phyloP scores from a whole-genome alignment of 2,113 vertebrate genomes.

The Ammodytes dubius region DNA sequence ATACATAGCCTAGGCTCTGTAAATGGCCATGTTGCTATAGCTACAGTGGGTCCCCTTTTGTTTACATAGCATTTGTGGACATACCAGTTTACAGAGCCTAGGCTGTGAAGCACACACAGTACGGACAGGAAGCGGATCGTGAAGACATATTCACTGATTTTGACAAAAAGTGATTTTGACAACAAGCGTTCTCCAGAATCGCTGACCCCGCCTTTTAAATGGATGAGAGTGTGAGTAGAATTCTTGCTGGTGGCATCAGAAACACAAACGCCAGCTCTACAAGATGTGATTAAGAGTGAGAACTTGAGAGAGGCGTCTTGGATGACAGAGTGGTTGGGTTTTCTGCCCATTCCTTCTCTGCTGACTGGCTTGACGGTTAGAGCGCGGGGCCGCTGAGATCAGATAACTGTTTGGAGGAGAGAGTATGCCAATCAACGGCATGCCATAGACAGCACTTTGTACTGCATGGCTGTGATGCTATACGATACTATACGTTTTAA shows the following conservation, averaged over 20 bases:
- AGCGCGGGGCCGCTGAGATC: slow-evolving; percentile 54
- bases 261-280: slow-evolving; percentile 25
- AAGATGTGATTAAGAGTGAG: slow-evolving; percentile 76
- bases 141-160: too few relatives aligned
- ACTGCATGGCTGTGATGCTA: slow-evolving; percentile 24
- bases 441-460: slow-evolving; percentile 39
- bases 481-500: not conserved
- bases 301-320: slow-evolving; percentile 56
- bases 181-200: too few relatives aligned
- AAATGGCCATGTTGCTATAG: too few relatives aligned
- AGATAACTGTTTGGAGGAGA: slow-evolving; percentile 67
- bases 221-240: slow-evolving; percentile 2
- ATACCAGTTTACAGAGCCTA: too few relatives aligned
- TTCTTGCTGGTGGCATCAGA: slow-evolving; percentile 49
- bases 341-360: slow-evolving; percentile 52
- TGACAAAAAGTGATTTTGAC: too few relatives aligned
- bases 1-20: too few relatives aligned
- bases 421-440: slow-evolving; percentile 68
- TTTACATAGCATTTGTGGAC: too few relatives aligned
- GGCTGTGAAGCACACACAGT: too few relatives aligned
- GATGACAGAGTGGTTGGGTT: slow-evolving; percentile 63
- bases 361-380: slow-evolving; percentile 66
- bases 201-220: too few relatives aligned
- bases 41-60: too few relatives aligned
- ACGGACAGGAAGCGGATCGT: too few relatives aligned